A percentile compares a stretch with the other conserved stretches of the same genome.
Evolutionary conservation across 2,113 vertebrate genomes (phyloP).

Genomic region (Morphnarchus princeps): DNA sequence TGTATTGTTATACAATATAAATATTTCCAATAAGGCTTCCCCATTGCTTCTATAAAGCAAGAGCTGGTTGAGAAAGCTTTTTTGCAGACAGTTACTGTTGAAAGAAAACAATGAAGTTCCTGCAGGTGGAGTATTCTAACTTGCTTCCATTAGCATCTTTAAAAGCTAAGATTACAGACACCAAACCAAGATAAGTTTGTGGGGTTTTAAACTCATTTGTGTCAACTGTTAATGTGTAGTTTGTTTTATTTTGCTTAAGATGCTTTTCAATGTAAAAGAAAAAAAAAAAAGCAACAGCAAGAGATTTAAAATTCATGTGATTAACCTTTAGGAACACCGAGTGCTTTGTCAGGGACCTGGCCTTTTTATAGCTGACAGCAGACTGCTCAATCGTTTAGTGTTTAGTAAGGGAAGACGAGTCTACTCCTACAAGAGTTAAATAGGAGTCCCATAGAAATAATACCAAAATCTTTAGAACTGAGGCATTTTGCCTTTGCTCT

Average conservation of each 20-base stretch:
- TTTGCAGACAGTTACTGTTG: background rate
- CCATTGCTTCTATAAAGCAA: background rate
- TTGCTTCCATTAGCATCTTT: background rate
- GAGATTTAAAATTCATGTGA: background rate
- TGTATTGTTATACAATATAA: background rate
- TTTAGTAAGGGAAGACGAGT: background rate
- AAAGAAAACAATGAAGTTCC: background rate
- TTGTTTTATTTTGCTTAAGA: background rate
- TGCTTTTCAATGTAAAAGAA: background rate
- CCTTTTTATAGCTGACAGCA: background rate
- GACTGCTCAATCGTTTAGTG: background rate
- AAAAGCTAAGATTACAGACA: background rate
- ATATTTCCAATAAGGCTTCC: background rate
- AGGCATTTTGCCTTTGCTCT: background rate
- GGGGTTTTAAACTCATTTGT: background rate
- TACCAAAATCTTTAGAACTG: background rate
- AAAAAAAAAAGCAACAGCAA: background rate
- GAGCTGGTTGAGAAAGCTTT: background rate
- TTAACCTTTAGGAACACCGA: background rate
- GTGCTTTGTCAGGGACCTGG: background rate
- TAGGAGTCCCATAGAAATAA: background rate
- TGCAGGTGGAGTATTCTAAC: background rate
- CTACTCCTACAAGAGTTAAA: background rate
- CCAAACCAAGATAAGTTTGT: background rate
- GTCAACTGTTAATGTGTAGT: background rate